Evolutionary conservation across 1,140 invertebrate genomes (phyloP), one percentile per base, ranked within the genome.

Genomic region (Macrotrachela quadricornifera): DNA sequence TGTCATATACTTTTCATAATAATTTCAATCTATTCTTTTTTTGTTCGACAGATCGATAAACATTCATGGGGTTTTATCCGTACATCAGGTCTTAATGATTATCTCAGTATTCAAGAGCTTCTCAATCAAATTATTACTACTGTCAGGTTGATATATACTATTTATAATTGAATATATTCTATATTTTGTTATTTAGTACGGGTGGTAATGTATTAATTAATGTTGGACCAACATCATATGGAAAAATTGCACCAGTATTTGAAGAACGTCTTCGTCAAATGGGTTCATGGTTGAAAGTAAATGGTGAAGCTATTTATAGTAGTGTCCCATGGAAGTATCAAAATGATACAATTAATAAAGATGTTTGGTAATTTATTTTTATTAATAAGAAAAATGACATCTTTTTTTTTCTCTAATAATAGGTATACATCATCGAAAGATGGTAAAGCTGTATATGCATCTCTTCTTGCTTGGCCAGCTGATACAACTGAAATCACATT

Each of bases 171-270:
- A 49, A 17, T 21, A 21, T 38, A 6, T 8, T 15, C 43, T 14
- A 50, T 15, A 36, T 13, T n/a, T 12, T 3, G 12, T 30, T 36
- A 12, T 56, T 38, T 54, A 83, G 83, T 56, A 85, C 81, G 63
- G 83, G 83, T 67, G 85, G 84, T 21, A 92, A 92, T 69, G 71
- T 85, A 10, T 64, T 91, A 10, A 78, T 92, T 59, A 92, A 92
- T 65, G 75, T 92, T 56, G 85, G 87, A 1, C 87, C 88, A 12
- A 85, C 85, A 0, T 80, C 80, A 62, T 82, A 87, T 59, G 88
- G 88, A 4, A 78, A 75, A 6, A 90, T 95, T 51, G 62, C 74
- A 11, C 81, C 85, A 10, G 83, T 95, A 60, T 91, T 83, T 67
- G 79, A 92, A 72, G 85, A 94, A 62, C 73, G 87, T 55, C 71